Base-by-base conservation (phyloP, 2,113 vertebrate genomes). In the Odocoileus virginianus region DNA sequence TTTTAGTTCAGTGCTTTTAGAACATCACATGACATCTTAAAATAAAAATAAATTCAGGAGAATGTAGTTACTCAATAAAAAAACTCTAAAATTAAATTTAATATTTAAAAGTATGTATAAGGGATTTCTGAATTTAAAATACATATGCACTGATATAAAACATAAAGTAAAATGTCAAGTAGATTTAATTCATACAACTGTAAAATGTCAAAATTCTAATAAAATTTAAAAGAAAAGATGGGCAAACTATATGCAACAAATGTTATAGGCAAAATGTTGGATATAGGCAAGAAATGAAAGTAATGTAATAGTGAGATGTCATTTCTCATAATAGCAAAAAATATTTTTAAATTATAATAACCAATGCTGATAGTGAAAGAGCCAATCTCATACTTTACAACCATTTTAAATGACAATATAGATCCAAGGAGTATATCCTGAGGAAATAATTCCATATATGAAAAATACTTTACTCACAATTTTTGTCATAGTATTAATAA, bases 221-320 rank as follows among this genome's bases (percentile, higher is more conserved):
- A 78, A 40, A 97, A 81, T 43, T 85, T 25, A 90, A 81, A 94
- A 82, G 40, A 64, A 97, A 89, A 93, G 90, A 58, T 84, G 23
- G 6, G 36, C 50, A 96, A 96, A 78, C 6, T 40, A 52, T 81
- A 89, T 94, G n/a, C 55, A 90, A 87, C 7, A 79, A 95, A 78
- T 97, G 36, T 57, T 58, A 89, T 15, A 67, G 21, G 30, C 55
- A 60, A 96, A 92, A 87, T 16, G 12, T 47, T 97, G 36, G 57
- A 60, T 55, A 78, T 28, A 96, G 61, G 12, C 40, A 95, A 96
- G 91, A 94, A 93, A n/a, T 45, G 50, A 71, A 94, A 92, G 16
- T 67, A 47, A 95, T 74, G 45, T 10, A 82, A 67, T 78, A 78
- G 19, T 90, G 8, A 90, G 50, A 23, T 45, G 40, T 52, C 16